Evolutionary conservation across 2,888 invertebrate genomes (phyloP).

Genomic region (Lypha dubia): DNA sequence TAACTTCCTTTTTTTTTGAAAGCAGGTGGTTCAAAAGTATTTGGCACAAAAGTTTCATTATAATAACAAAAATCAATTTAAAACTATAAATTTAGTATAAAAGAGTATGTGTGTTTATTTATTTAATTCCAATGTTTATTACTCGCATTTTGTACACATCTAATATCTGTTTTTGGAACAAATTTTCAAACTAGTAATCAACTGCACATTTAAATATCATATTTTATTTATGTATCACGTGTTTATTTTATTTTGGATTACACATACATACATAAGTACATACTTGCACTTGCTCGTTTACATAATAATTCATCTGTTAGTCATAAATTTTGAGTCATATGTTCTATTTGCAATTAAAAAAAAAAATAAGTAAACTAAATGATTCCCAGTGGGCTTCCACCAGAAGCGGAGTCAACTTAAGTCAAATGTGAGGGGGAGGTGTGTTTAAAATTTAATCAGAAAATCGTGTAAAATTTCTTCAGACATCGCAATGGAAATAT

Average conservation of each 20-base stretch:
- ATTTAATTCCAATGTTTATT: too few relatives aligned
- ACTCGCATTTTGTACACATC: not conserved
- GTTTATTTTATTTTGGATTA: slow-evolving; percentile 14
- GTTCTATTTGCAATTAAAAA: slow-evolving; percentile 4
- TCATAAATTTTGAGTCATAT: slow-evolving; percentile 44
- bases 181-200: not conserved
- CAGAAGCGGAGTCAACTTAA: not conserved
- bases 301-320: slow-evolving; percentile 22
- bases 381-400: slow-evolving; percentile 1
- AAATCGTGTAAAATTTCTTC: not conserved
- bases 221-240: slow-evolving; percentile 37
- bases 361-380: not conserved
- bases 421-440: not conserved
- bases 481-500: not conserved
- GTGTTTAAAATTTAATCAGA: not conserved
- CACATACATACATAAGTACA: not conserved
- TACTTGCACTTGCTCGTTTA: not conserved
- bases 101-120: too few relatives aligned
- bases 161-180: not conserved
- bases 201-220: not conserved
- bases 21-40: too few relatives aligned
- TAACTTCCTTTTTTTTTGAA: too few relatives aligned
- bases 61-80: too few relatives aligned
- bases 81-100: too few relatives aligned
- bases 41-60: too few relatives aligned